A percentile compares a stretch with the other conserved stretches of the same genome.
Conservation (phyloP, 1,140 invertebrate species). For the Nomia melanderi region DNA sequence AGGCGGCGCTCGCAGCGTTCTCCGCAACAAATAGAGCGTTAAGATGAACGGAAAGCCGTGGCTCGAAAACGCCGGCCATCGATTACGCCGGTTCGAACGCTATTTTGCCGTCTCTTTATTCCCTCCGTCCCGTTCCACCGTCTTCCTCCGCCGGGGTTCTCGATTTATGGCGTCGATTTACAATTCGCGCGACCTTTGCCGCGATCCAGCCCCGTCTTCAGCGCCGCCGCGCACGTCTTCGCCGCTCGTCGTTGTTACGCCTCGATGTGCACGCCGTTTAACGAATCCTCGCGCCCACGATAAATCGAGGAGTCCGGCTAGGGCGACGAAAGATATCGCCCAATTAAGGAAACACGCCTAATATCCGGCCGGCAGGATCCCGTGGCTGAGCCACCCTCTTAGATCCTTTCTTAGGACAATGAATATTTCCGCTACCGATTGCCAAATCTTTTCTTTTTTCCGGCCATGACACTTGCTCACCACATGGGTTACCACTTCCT, state of each 20-base stretch:
- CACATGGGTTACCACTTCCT: too few species aligned
- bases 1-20: not conserved
- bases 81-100: constrained; percentile 46
- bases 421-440: not conserved
- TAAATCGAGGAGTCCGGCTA: constrained; percentile 15
- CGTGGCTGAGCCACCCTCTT: not conserved
- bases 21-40: constrained; percentile 64
- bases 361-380: constrained; percentile 7
- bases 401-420: not conserved
- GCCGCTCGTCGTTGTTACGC: constrained; percentile 20
- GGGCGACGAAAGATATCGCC: constrained; percentile 30
- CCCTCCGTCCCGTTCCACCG: constrained; percentile 6
- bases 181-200: constrained; percentile 41
- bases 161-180: constrained; percentile 42
- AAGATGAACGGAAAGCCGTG: constrained; percentile 54
- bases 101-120: constrained; percentile 7
- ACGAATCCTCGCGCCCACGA: constrained; percentile 14
- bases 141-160: not conserved
- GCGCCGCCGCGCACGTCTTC: constrained; percentile 9
- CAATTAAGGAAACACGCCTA: constrained; percentile 38
- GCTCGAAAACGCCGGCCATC: constrained; percentile 58
- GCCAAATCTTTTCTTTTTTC: not conserved
- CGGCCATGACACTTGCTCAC: too few species aligned
- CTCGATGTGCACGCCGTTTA: constrained; percentile 30
- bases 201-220: not conserved